Percentiles rank a stretch among this genome's conserved stretches.
Evolutionary conservation across 2,113 vertebrate species (phyloP).

Genomic region (Caranx ignobilis): DNA sequence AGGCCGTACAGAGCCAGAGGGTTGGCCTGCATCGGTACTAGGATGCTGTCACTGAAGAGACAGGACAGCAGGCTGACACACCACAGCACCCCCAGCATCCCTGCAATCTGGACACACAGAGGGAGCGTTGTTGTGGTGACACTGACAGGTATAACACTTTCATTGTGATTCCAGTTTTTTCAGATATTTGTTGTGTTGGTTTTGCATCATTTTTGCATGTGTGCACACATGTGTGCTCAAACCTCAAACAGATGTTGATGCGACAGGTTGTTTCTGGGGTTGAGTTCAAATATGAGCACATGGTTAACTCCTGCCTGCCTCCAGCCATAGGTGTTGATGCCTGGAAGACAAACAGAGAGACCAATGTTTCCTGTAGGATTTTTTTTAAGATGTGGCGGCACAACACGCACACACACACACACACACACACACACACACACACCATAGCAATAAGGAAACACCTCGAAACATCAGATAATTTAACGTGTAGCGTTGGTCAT

Average conservation of each 20-base stretch:
- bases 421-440: background rate
- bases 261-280: constrained; percentile 97
- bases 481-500: no score
- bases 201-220: background rate
- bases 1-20: constrained; percentile 97
- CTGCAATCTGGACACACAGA: constrained; percentile 81
- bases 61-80: constrained; percentile 96
- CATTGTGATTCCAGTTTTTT: background rate
- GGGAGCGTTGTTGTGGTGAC: background rate
- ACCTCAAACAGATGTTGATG: constrained; percentile 99
- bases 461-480: no score
- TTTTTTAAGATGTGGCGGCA: no score
- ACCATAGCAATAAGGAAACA: background rate
- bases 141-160: background rate
- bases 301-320: constrained; percentile 99
- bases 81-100: constrained; percentile 96
- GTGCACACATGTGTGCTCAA: constrained; percentile 27
- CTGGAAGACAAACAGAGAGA: constrained; percentile 32
- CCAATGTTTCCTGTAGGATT: no score
- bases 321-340: constrained; percentile 99
- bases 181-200: background rate
- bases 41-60: constrained; percentile 88
- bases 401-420: no score
- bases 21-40: constrained; percentile 92
- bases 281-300: constrained; percentile 98